These are phyloP conservation scores for Australoheros facetus DNA, from an alignment of 2,797 vertebrate species.

Conservation along the genomic window DNA sequence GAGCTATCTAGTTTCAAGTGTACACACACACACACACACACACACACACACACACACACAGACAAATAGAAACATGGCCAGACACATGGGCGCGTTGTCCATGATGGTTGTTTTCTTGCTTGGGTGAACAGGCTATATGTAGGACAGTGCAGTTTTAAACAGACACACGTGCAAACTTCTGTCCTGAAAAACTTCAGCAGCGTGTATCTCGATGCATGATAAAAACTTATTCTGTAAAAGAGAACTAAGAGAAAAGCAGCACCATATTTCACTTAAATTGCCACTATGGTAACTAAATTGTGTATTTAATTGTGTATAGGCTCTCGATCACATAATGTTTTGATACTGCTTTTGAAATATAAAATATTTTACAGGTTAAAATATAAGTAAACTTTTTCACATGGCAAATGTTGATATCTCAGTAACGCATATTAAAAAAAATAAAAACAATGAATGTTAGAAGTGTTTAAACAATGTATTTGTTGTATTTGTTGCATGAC, in stretches of 20 bases:
- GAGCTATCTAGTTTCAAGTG: conserved; percentile 74
- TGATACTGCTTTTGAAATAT: neutral
- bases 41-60: conserved; percentile 27
- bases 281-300: conserved; percentile 28
- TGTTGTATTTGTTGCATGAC: conserved; percentile 33
- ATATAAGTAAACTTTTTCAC: conserved; percentile 36
- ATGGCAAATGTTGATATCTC: conserved; percentile 41
- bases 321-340: neutral
- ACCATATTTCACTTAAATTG: conserved; percentile 37
- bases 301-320: conserved; percentile 25
- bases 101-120: conserved; percentile 51
- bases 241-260: conserved; percentile 46
- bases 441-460: conserved; percentile 37
- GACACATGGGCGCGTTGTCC: conserved; percentile 51
- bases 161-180: conserved; percentile 32
- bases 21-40: conserved; percentile 18
- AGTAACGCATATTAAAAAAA: conserved; percentile 36
- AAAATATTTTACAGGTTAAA: conserved; percentile 1
- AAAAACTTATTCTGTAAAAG: conserved; percentile 45
- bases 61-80: conserved; percentile 51
- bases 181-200: conserved; percentile 7
- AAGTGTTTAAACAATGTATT: conserved; percentile 24
- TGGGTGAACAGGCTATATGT: conserved; percentile 32
- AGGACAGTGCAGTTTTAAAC: conserved; percentile 33
- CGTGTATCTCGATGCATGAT: conserved; percentile 24